These are phyloP conservation scores for Littorina saxatilis DNA, from an alignment of 1,140 invertebrate species.

Conservation along the genomic window DNA sequence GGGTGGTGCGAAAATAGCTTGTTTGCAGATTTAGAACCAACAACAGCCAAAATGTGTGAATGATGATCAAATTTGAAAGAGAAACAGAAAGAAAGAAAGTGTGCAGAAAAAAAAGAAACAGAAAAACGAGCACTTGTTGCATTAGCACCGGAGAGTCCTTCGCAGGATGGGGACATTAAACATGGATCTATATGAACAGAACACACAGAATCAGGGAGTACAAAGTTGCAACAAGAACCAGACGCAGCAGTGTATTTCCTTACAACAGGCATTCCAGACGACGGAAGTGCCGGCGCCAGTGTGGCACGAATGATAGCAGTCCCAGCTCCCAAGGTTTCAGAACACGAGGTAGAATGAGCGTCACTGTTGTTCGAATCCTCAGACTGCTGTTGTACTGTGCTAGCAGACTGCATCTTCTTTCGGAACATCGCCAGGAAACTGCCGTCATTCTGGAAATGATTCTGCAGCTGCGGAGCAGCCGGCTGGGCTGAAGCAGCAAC, in stretches of 20 bases:
- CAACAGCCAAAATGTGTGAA: too few species aligned
- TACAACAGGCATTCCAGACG: not conserved
- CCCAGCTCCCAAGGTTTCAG: not conserved
- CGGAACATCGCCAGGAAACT: slow-evolving; percentile 29
- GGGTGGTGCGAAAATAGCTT: too few species aligned
- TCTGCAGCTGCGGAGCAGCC: not conserved
- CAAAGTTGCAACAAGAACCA: not conserved
- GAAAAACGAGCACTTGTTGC: too few species aligned
- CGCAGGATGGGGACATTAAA: not conserved
- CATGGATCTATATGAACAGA: not conserved
- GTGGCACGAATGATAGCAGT: not conserved
- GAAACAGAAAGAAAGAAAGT: not conserved
- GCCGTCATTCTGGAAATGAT: slow-evolving; percentile 35
- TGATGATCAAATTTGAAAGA: too few species aligned
- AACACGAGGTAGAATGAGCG: not conserved
- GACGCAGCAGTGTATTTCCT: not conserved
- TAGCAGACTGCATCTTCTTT: slow-evolving; percentile 18
- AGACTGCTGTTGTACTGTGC: not conserved
- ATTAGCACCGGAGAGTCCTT: too few species aligned
- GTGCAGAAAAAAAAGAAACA: not conserved
- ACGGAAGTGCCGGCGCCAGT: not conserved
- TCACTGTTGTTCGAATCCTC: not conserved
- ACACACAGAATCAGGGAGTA: not conserved
- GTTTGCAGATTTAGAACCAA: too few species aligned
- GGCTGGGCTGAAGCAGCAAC: not conserved